Conservation (phyloP, 2,888 invertebrate species). For the Heteromurus nitidus region DNA sequence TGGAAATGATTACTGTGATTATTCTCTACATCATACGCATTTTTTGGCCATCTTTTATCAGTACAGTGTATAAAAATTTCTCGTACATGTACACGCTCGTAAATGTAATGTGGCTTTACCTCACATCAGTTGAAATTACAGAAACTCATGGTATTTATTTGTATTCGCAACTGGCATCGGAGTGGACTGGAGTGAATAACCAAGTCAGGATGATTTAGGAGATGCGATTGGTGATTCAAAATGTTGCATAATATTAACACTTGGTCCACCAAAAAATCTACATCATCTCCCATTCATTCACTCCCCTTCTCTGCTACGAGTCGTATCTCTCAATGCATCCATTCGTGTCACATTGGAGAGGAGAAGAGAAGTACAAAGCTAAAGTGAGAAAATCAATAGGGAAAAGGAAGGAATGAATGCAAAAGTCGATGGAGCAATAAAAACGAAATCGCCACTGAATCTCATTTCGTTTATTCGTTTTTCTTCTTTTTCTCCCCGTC, state of each 20-base stretch:
- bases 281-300: constrained; percentile 50
- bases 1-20: constrained; percentile 65
- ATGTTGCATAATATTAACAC: constrained; percentile 61
- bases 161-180: background rate
- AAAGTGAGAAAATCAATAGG: constrained; percentile 74
- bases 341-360: constrained; percentile 58
- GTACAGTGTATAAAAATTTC: constrained; percentile 9
- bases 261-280: constrained; percentile 62
- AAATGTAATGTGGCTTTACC: background rate
- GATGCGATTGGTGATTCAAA: constrained; percentile 43
- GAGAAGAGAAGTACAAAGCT: constrained; percentile 42
- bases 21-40: constrained; percentile 41
- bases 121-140: too few species aligned
- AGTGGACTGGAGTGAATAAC: background rate
- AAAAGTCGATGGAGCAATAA: constrained; percentile 74
- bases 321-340: constrained; percentile 61
- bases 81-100: background rate
- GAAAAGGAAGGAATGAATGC: constrained; percentile 72
- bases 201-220: constrained; percentile 58
- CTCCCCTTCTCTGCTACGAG: constrained; percentile 59
- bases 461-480: constrained; percentile 71
- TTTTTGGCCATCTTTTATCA: background rate
- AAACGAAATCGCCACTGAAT: constrained; percentile 74
- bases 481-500: constrained; percentile 35
- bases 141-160: background rate